Base-by-base conservation (phyloP, 2,888 invertebrate species). In the Muschampia plurimacula region DNA sequence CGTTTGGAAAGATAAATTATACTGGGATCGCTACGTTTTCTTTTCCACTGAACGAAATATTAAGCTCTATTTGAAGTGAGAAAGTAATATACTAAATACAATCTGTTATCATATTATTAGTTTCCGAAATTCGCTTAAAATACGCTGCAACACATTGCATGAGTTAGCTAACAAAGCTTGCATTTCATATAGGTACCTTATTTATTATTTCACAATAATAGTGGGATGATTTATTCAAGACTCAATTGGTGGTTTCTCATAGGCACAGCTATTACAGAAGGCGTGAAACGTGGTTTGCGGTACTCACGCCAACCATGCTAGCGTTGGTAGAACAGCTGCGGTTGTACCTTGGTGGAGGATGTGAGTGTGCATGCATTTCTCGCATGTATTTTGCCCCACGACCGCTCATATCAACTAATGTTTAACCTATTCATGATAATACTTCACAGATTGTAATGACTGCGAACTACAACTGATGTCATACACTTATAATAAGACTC, bases 281-380 rank as follows among this genome's bases (percentile, higher is more conserved):
- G 90, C 87, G 92, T 93, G 89, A 92, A 86, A 89, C 88, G 89
- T 90, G 88, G 88, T 86, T 85, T 84, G 85, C 84, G 85, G 88
- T 89, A 87, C 89, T 85, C 89, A 85, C 83, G 89, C 91, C 92
- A 90, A 86, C 89, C 89, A 94, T 94, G 93, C 91, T 94, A 93
- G 93, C 93, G 89, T 90, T 94, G 92, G 93, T 94, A 88, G 93
- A 93, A 88, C 93, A 93, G 86, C 93, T 94, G 79, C 92, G 93
- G 88, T 89, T 89, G 80, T 94, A 94, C 90, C 93, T 94, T 87
- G 90, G 89, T 89, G 93, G 93, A 87, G 93, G 93, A 91, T 92
- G 93, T 94, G 92, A 94, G 93, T 93, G 89, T 79, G 86, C 86
- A 85, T 87, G 89, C 79, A 83, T 86, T 77, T 77, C 74, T 76